These are phyloP conservation scores for Pilophorus perplexus DNA, from an alignment of 2,888 invertebrate genomes.

Conservation along the genomic window DNA sequence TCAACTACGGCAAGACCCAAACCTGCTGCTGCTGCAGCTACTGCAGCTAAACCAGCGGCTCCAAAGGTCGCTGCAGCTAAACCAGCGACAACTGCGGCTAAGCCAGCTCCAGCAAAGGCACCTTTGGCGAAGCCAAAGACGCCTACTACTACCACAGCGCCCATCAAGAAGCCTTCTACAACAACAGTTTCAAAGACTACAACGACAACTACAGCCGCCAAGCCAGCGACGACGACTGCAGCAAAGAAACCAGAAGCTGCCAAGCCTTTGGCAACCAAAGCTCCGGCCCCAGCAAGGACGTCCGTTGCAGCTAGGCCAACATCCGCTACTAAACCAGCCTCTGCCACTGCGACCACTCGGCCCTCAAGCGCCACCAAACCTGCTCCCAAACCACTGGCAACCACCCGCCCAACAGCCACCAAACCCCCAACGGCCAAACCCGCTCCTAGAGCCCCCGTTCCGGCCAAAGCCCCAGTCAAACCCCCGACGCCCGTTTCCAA, in stretches of 20 bases:
- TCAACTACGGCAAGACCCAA: slow-evolving; percentile 7
- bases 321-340: background rate
- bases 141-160: slow-evolving; percentile 19
- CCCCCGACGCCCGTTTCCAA: slow-evolving; percentile 48
- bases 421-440: background rate
- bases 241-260: slow-evolving; percentile 1
- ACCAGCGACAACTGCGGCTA: slow-evolving; percentile 32
- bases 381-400: slow-evolving; percentile 47
- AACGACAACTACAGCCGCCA: background rate
- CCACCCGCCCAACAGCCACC: slow-evolving; percentile 40
- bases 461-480: slow-evolving; percentile 31
- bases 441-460: slow-evolving; percentile 50
- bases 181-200: background rate
- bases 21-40: slow-evolving; percentile 10
- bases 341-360: background rate
- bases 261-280: slow-evolving; percentile 14
- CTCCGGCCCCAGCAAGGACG: background rate
- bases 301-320: background rate
- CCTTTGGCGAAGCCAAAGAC: slow-evolving; percentile 25
- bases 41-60: slow-evolving; percentile 3
- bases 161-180: slow-evolving; percentile 25
- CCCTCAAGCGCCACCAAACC: slow-evolving; percentile 39
- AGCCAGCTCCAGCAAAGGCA: slow-evolving; percentile 24
- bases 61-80: slow-evolving; percentile 13
- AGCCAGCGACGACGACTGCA: background rate